phyloP scores from a whole-genome alignment of 2,888 invertebrate genomes.

The Andricus quercusramuli region DNA sequence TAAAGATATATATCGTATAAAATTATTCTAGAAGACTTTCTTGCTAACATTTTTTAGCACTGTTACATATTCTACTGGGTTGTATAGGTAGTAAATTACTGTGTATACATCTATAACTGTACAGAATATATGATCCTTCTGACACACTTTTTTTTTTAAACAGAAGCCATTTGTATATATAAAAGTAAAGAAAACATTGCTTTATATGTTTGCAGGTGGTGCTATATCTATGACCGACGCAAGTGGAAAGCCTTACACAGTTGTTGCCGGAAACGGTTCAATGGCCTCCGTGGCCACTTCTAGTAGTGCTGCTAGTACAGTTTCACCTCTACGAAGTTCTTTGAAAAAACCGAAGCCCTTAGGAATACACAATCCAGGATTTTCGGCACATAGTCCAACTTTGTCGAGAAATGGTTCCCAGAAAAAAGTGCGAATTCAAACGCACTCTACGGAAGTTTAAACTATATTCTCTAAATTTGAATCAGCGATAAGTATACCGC shows the following conservation, averaged over 20 bases:
- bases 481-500: no score
- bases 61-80: no score
- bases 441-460: slow-evolving; percentile 94
- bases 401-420: slow-evolving; percentile 91
- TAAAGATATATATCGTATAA: no score
- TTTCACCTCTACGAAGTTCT: slow-evolving; percentile 88
- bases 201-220: slow-evolving; percentile 78
- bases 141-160: no score
- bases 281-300: slow-evolving; percentile 77
- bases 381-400: slow-evolving; percentile 91
- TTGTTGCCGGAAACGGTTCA: slow-evolving; percentile 81
- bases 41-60: no score
- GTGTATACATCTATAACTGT: no score
- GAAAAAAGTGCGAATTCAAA: slow-evolving; percentile 94
- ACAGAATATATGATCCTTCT: no score
- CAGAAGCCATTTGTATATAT: no score
- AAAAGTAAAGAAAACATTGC: neutral
- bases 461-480: no score
- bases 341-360: slow-evolving; percentile 90
- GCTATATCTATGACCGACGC: slow-evolving; percentile 91
- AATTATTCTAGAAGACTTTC: no score
- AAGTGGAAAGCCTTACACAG: slow-evolving; percentile 90
- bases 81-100: no score
- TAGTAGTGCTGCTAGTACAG: slow-evolving; percentile 78
- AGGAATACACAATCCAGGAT: slow-evolving; percentile 93